phyloP scores from a whole-genome alignment of 1,140 invertebrate genomes.

The Zaprionus lachaisei region DNA sequence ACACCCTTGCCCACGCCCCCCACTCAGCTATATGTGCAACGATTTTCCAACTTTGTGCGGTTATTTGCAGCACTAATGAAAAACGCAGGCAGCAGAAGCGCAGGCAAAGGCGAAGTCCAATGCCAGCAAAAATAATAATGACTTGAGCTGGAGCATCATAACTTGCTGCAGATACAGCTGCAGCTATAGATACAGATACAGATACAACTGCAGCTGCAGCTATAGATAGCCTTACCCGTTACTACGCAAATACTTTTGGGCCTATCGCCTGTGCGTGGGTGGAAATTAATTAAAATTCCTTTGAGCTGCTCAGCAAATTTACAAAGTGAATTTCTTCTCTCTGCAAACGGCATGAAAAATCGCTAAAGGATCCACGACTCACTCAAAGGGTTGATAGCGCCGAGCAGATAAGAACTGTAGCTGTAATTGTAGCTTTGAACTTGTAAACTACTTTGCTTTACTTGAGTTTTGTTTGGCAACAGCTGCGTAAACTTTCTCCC shows the following conservation, averaged over 20 bases:
- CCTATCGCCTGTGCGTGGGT: slow-evolving; percentile 2
- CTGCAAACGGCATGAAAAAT: neutral
- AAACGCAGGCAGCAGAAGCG: slow-evolving; percentile 10
- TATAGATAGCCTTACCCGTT: neutral
- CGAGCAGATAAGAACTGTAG: neutral
- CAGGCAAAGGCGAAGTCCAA: neutral
- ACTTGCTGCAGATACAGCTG: neutral
- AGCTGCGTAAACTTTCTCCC: no score
- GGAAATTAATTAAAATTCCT: slow-evolving; percentile 51
- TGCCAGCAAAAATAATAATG: slow-evolving; percentile 36
- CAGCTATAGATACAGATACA: neutral
- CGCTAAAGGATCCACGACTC: neutral
- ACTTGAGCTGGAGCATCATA: slow-evolving; percentile 20
- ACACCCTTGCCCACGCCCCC: slow-evolving; percentile 16
- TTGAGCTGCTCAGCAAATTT: slow-evolving; percentile 30
- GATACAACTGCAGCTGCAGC: neutral
- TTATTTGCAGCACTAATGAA: slow-evolving; percentile 58
- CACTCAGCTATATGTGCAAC: slow-evolving; percentile 43
- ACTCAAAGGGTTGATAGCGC: neutral
- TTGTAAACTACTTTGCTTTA: neutral
- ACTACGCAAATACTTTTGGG: neutral
- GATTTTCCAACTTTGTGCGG: slow-evolving; percentile 75
- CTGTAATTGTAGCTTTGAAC: neutral
- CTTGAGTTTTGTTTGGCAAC: neutral
- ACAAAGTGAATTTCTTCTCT: slow-evolving; percentile 25